Conservation (phyloP, 1,140 invertebrate genomes). For the Stegodyphus dumicola region DNA sequence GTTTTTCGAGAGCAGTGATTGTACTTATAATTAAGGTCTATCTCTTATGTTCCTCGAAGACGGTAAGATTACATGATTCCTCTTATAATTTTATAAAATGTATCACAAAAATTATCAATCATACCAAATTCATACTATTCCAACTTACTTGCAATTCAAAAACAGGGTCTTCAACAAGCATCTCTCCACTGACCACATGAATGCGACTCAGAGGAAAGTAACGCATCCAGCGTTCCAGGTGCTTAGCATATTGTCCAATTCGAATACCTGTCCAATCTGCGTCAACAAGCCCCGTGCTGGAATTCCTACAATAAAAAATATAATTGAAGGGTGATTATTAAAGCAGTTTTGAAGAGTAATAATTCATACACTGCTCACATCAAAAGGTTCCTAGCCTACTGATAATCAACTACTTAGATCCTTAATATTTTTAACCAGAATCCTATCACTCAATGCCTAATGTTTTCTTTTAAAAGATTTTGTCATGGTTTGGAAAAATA, state of each 20-base stretch:
- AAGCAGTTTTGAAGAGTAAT: too few species aligned
- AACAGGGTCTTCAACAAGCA: slow-evolving; percentile 70
- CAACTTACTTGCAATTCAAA: slow-evolving; percentile 66
- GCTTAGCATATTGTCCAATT: slow-evolving; percentile 71
- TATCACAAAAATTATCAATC: background rate
- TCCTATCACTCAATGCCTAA: too few species aligned
- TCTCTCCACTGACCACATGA: slow-evolving; percentile 72
- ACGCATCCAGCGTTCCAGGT: slow-evolving; percentile 70
- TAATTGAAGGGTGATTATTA: too few species aligned
- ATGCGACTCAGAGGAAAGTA: slow-evolving; percentile 71
- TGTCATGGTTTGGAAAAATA: too few species aligned
- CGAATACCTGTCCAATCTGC: slow-evolving; percentile 70
- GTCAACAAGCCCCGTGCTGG: slow-evolving; percentile 67
- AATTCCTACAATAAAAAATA: slow-evolving; percentile 32
- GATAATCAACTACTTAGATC: too few species aligned
- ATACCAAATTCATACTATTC: background rate
- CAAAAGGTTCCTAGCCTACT: too few species aligned
- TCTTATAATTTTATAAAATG: background rate
- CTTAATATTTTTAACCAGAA: too few species aligned
- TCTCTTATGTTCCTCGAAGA: background rate
- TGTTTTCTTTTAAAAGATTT: too few species aligned
- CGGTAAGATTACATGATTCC: too few species aligned
- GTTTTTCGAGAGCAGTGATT: background rate
- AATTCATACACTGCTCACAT: too few species aligned
- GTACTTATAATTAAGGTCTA: background rate